Base-by-base conservation (phyloP, 2,888 invertebrate genomes). In the Tenthredo livida region DNA sequence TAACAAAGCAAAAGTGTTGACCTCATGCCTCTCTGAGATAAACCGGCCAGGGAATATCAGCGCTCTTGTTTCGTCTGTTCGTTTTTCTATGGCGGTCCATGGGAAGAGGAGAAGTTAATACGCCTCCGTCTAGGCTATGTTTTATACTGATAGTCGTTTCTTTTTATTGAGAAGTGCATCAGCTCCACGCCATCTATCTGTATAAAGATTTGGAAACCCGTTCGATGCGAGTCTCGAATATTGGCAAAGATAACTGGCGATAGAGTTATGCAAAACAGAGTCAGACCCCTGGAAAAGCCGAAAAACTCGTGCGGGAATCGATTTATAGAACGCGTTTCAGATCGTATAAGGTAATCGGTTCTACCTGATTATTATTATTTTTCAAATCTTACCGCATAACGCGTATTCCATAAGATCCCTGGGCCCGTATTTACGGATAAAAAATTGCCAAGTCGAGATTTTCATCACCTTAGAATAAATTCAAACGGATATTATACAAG, bases 1-100 rank as follows among this genome's bases (percentile, higher is more conserved):
- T 61, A 80, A 80, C 80, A 58, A 58, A 61, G 80, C 80, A 80
- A 58, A 61, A 61, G 40, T 80, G 37, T 61, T 80, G 61, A 61
- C 58, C 40, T 61, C n/a, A 15, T 61, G 50, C 77, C 40, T 29
- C 61, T 40, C 21, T 50, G 40, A 73, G 40, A 73, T 73, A 43
- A 73, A 73, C 43, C 43, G 43, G 43, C 10, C 72, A 73, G 72
- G 72, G 43, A 73, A 73, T 73, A 50, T 54, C 54, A 29, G 54
- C 21, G 50, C 33, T 54, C 29, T 40, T 25, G 77, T 77, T 77
- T 77, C 54, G 33, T 17, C 77, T 54, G 33, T 29, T 50, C 50
- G 33, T 29, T 54, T 77, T 54, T 33, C 77, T n/a, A 61, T 61
- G 33, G 17, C 67, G 15, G 17, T 33, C 67, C 12, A 61, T 12